Percentiles rank a stretch among this genome's conserved stretches.
Evolutionary conservation across 2,113 vertebrate species (phyloP).

Genomic region (Perca flavescens): DNA sequence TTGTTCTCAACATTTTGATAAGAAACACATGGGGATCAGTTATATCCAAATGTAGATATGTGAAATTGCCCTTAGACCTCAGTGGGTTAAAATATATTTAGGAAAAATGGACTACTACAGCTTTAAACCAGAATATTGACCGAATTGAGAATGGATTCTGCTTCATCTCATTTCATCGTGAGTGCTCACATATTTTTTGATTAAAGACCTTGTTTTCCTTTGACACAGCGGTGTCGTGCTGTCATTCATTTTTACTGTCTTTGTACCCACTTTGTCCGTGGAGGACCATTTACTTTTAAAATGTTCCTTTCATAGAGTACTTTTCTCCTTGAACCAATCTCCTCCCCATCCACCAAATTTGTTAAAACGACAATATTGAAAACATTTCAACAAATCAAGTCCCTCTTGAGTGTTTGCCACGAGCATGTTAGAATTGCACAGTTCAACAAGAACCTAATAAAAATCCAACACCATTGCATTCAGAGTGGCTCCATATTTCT

Average conservation of each 20-base stretch:
- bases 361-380: neutral
- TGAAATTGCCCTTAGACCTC: too few species aligned
- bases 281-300: neutral
- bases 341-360: neutral
- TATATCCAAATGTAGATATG: too few species aligned
- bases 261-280: neutral
- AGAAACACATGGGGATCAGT: too few species aligned
- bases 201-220: neutral
- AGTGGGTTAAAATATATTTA: too few species aligned
- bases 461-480: neutral
- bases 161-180: slow-evolving; percentile 1
- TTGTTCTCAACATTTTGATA: too few species aligned
- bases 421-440: neutral
- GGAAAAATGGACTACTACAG: neutral
- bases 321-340: neutral
- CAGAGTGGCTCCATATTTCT: neutral
- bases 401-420: neutral
- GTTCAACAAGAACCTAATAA: neutral
- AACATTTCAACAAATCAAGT: neutral
- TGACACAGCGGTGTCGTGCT: neutral
- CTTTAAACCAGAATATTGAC: neutral
- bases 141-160: neutral
- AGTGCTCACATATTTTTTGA: neutral
- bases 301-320: neutral
- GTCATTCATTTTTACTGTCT: neutral